phyloP scores from a whole-genome alignment of 2,797 vertebrate genomes.

The Ceryle rudis region DNA sequence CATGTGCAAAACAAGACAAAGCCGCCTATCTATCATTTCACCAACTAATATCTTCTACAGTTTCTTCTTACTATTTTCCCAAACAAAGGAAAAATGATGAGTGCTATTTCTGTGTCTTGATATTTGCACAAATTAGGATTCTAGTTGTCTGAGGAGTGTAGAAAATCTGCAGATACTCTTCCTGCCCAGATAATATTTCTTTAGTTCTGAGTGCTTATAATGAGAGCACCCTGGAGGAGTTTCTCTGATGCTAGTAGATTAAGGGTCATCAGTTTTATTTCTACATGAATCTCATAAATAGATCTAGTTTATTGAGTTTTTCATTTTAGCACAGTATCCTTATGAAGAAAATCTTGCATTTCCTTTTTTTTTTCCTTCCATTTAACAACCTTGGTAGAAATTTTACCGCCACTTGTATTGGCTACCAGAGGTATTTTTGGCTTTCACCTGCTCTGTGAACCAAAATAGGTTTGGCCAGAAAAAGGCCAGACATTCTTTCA shows the following conservation, averaged over 20 bases:
- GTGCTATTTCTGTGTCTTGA: not conserved
- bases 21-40: not conserved
- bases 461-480: not conserved
- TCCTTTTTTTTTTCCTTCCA: not conserved
- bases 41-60: not conserved
- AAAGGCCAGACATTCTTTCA: not conserved
- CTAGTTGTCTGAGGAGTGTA: not conserved
- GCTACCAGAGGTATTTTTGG: not conserved
- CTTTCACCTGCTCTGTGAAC: not conserved
- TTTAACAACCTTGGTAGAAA: not conserved
- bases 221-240: not conserved
- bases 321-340: accelerated
- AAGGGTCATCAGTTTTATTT: not conserved
- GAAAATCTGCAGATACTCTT: not conserved
- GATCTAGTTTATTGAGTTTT: not conserved
- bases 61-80: not conserved
- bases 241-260: not conserved
- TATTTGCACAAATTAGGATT: not conserved
- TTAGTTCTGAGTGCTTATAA: not conserved
- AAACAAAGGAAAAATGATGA: not conserved
- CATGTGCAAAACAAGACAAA: not conserved
- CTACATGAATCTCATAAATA: not conserved
- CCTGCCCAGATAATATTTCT: not conserved
- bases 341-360: not conserved
- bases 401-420: accelerated